Base-by-base conservation (phyloP, 2,797 vertebrate species). In the Anabas testudineus region DNA sequence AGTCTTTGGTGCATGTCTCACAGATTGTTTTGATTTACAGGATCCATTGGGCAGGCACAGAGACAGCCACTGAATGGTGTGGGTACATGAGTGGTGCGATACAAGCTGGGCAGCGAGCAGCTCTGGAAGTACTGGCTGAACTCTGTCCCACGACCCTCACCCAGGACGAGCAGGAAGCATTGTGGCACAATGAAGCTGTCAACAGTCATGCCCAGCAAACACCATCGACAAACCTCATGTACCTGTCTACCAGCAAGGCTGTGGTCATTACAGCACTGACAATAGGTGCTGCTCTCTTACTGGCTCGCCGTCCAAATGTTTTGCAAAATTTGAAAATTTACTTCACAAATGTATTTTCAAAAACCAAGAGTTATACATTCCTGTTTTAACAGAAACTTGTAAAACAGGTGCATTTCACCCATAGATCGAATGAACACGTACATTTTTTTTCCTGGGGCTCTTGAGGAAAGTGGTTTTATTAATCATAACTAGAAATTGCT, bases 31-130 rank as follows among this genome's bases (percentile, higher is more conserved):
- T 59, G 5, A 30, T 61, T 69, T 66, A 5, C 82, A 95, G 94
- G 89, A 91, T 94, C 59, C 82, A 92, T 32, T 95, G 93, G 93
- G 92, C 91, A 2, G 93, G 94, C 36, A 93, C 93, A 1, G 94
- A 95, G 75, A 95, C 93, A 1, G 93, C 92, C 39, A 94, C 91
- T 7, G 84, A 72, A 21, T 95, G 93, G 94, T 94, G 93, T 14
- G 93, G 93, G 0, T 95, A 94, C 80, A 90, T 94, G 87, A 91
- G 88, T 2, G 93, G 93, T 0, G 94, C 93, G 0, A 70, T 94
- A 42, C 93, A 95, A 71, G 73, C 93, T 0, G 93, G 94, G 15
- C 87, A 90, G 28, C 84, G 93, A 61, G 93, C 90, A 1, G 92
- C 94, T 32, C 74, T 93, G 60, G 94, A 95, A 63, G 92, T 94